Evolutionary conservation across 2,797 vertebrate species (phyloP), one percentile per base, ranked within the genome.

Genomic region (Mormyrops boulengeri): DNA sequence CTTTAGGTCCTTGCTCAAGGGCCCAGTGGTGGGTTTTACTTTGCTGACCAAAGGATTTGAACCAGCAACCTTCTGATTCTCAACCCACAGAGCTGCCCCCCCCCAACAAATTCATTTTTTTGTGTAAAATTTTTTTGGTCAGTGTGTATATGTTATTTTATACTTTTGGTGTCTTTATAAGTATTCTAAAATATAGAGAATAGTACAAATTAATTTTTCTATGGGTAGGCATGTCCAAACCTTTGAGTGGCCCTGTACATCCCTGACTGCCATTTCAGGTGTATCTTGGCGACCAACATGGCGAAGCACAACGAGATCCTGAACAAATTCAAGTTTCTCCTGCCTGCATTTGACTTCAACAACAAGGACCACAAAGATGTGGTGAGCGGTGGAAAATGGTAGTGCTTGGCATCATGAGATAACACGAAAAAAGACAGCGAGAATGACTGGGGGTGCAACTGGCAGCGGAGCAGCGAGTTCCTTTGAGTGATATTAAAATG

Each of bases 251-350:
- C 26, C 9, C 62, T 30, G 26, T 66, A 66, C 62, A 44, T 49
- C n/a, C 80, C 0, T 41, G 6, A 41, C 30, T 69, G 49, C 77
- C 44, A 26, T 62, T 92, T 50, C 93, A 97, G 96, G 90, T 96
- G 96, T 60, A 95, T 97, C 66, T 92, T 97, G 89, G 96, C 96
- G 88, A 97, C 96, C 7, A 95, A 97, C 90, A 97, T 96, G 96
- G 94, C 93, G 1, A 93, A 95, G 6, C 96, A 97, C 93, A 96
- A 93, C 0, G 95, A 97, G 87, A 96, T 97, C 60, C 95, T 97
- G 73, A 95, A 91, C 91, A 95, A 95, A 91, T 96, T 96, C 93
- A 96, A 96, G 89, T 92, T 93, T 90, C 95, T 96, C 92, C 92
- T 96, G 86, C 92, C 94, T 0, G 30, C 84, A 0, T 97, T 97